These are phyloP conservation scores for Tetraodon nigroviridis DNA, from an alignment of 2,113 vertebrate genomes.

Conservation along the genomic window DNA sequence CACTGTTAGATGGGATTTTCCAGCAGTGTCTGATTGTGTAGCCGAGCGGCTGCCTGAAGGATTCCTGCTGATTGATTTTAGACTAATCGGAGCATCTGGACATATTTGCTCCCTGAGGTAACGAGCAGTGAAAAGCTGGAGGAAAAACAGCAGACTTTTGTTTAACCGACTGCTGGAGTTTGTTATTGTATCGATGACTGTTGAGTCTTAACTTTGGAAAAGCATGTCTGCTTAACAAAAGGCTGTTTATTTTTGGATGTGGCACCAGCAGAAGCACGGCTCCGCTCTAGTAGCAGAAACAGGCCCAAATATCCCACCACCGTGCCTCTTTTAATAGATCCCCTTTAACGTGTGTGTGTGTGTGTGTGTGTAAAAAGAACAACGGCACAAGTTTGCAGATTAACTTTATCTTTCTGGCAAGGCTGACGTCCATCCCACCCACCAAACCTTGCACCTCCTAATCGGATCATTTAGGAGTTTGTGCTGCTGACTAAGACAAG, in stretches of 20 bases:
- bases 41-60: neutral
- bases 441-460: constrained; percentile 45
- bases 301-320: constrained; percentile 61
- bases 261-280: constrained; percentile 52
- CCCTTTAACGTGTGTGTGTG: constrained; percentile 42
- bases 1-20: too few relatives aligned
- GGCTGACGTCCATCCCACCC: constrained; percentile 18
- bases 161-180: constrained; percentile 51
- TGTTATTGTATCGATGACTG: constrained; percentile 71
- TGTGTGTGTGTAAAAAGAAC: too few relatives aligned
- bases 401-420: constrained; percentile 14
- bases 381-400: constrained; percentile 25
- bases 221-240: constrained; percentile 60
- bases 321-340: constrained; percentile 64
- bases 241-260: constrained; percentile 63
- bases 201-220: constrained; percentile 61
- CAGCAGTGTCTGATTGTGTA: too few relatives aligned
- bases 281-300: constrained; percentile 49
- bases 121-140: constrained; percentile 46
- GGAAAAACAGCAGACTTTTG: constrained; percentile 58
- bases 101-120: constrained; percentile 39
- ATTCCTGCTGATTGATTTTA: constrained; percentile 18
- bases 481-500: constrained; percentile 16
- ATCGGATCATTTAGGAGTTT: constrained; percentile 7
- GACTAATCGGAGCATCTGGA: constrained; percentile 32